These are phyloP conservation scores for Mythimna pallens DNA, from an alignment of 2,888 invertebrate species.

Conservation along the genomic window DNA sequence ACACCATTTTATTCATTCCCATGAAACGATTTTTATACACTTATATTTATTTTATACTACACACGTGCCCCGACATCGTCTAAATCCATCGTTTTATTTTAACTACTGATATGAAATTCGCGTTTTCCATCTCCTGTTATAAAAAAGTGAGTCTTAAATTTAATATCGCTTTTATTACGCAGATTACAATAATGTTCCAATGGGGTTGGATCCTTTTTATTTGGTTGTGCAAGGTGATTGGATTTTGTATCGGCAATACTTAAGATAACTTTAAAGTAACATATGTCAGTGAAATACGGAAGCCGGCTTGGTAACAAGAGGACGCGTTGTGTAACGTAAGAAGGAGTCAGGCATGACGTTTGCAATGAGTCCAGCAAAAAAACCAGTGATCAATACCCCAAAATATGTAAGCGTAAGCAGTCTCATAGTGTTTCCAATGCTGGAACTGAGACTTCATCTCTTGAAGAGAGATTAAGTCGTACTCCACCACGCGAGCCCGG, in stretches of 20 bases:
- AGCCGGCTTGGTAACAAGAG: too few species aligned
- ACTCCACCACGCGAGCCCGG: too few species aligned
- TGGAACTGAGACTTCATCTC: too few species aligned
- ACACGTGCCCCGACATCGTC: slow-evolving; percentile 77
- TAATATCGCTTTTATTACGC: slow-evolving; percentile 87
- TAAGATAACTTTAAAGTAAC: neutral
- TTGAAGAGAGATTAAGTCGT: too few species aligned
- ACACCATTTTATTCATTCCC: slow-evolving; percentile 19
- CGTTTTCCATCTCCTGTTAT: slow-evolving; percentile 86
- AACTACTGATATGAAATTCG: slow-evolving; percentile 88
- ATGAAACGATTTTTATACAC: slow-evolving; percentile 60
- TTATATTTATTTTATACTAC: slow-evolving; percentile 67
- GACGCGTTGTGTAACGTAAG: too few species aligned
- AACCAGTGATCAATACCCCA: too few species aligned
- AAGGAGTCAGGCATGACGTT: too few species aligned
- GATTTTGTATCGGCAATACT: slow-evolving; percentile 13
- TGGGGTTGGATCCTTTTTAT: slow-evolving; percentile 71
- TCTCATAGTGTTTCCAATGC: too few species aligned
- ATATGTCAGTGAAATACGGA: too few species aligned
- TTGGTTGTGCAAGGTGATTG: slow-evolving; percentile 46
- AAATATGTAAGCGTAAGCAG: too few species aligned
- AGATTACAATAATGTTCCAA: slow-evolving; percentile 86
- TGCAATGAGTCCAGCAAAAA: too few species aligned
- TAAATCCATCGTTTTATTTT: slow-evolving; percentile 87
- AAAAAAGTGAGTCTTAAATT: slow-evolving; percentile 86